phyloP scores from a whole-genome alignment of 2,888 invertebrate genomes.

The Lasioglossum lativentre region DNA sequence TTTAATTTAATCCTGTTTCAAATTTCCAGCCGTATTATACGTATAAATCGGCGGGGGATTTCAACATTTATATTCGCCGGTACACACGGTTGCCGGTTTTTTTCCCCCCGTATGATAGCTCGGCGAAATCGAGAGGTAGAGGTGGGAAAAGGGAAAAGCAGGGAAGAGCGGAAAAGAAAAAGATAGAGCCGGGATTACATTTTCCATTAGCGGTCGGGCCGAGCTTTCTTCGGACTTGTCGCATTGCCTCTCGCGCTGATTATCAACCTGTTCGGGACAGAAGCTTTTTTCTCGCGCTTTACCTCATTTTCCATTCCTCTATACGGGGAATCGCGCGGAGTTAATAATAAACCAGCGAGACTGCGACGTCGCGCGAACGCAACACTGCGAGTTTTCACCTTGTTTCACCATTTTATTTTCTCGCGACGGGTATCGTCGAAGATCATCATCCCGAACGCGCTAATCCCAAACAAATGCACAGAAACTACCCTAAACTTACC shows the following conservation, averaged over 20 bases:
- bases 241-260: constrained; percentile 68
- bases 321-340: constrained; percentile 45
- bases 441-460: constrained; percentile 26
- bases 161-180: constrained; percentile 23
- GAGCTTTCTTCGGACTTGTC: constrained; percentile 66
- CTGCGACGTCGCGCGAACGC: constrained; percentile 37
- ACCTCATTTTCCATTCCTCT: constrained; percentile 69
- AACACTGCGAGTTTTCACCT: neutral
- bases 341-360: constrained; percentile 50
- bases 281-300: constrained; percentile 49
- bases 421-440: neutral
- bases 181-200: constrained; percentile 70
- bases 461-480: too few species aligned
- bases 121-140: constrained; percentile 35
- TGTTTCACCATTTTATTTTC: neutral
- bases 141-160: neutral
- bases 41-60: constrained; percentile 15
- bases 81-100: constrained; percentile 18
- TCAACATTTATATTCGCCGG: constrained; percentile 19
- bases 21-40: constrained; percentile 1
- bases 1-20: constrained; percentile 11
- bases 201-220: constrained; percentile 74
- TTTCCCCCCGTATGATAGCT: constrained; percentile 30
- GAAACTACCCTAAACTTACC: too few species aligned
- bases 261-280: constrained; percentile 68